These are phyloP conservation scores for Bombus superbus DNA, from an alignment of 1,140 invertebrate genomes.

Conservation along the genomic window DNA sequence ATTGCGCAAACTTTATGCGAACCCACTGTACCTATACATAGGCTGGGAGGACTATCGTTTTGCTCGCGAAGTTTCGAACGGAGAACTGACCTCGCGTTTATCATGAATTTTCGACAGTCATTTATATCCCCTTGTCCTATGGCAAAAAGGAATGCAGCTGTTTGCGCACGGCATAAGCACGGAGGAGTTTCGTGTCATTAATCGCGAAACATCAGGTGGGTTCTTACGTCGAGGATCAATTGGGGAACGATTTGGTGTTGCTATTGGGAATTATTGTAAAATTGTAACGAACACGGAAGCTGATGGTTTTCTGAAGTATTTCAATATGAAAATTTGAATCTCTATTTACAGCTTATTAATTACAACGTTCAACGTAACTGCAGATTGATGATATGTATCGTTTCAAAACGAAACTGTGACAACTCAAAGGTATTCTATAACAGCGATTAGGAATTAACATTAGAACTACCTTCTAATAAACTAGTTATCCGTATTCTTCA, in stretches of 20 bases:
- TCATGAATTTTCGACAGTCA: conserved; percentile 59
- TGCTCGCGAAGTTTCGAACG: conserved; percentile 51
- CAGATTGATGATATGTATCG: not conserved
- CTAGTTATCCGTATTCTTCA: too few relatives aligned
- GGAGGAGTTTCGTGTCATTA: not conserved
- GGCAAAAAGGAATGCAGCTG: conserved; percentile 21
- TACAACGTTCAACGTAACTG: not conserved
- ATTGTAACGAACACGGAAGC: not conserved
- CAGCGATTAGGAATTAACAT: not conserved
- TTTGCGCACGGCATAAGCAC: not conserved
- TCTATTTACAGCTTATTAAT: not conserved
- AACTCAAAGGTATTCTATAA: too few relatives aligned
- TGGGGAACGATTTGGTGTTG: not conserved
- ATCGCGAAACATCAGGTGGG: not conserved
- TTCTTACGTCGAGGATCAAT: not conserved
- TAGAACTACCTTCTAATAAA: not conserved
- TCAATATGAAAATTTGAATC: too few relatives aligned
- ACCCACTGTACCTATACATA: conserved; percentile 6
- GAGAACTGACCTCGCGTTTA: conserved; percentile 41
- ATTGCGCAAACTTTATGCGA: conserved; percentile 52
- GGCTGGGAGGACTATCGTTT: conserved; percentile 53
- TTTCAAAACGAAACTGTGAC: too few relatives aligned
- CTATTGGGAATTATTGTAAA: not conserved
- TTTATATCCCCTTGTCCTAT: conserved; percentile 31
- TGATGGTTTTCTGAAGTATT: not conserved